A percentile compares a stretch with the other conserved stretches of the same genome.
Conservation (phyloP, 2,113 vertebrate species). For the Etheostoma spectabile region DNA sequence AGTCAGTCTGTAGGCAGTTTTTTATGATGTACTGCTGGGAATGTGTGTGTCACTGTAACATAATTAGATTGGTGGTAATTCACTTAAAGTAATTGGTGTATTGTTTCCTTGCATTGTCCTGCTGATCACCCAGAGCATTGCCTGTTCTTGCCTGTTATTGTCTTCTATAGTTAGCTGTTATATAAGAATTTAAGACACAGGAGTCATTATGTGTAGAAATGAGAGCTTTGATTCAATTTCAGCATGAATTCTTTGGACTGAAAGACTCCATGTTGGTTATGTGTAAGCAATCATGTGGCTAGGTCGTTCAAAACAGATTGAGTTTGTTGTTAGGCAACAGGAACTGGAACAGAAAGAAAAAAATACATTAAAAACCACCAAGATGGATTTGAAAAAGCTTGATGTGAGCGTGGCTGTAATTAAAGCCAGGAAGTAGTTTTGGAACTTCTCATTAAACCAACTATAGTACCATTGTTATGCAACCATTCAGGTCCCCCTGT, state of each 20-base stretch:
- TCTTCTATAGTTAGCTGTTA: neutral
- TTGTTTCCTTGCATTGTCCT: slow-evolving; percentile 20
- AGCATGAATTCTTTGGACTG: neutral
- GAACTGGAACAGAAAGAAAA: neutral
- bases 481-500: slow-evolving; percentile 34
- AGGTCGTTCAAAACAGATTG: neutral
- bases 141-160: neutral
- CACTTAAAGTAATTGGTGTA: neutral
- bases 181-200: slow-evolving; percentile 2
- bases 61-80: neutral
- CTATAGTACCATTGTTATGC: slow-evolving; percentile 43
- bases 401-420: neutral
- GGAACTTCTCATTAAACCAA: slow-evolving; percentile 25
- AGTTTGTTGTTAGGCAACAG: neutral
- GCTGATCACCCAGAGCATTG: neutral
- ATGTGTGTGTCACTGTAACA: neutral
- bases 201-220: neutral
- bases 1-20: neutral
- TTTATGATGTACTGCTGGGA: neutral
- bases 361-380: too few species aligned
- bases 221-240: slow-evolving; percentile 10
- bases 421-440: slow-evolving; percentile 25
- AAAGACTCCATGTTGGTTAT: neutral
- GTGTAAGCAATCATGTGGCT: neutral
- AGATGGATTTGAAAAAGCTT: neutral